A percentile compares a stretch with the other conserved stretches of the same genome.
phyloP scores from a whole-genome alignment of 2,113 vertebrate species.

The Rafetus swinhoei region DNA sequence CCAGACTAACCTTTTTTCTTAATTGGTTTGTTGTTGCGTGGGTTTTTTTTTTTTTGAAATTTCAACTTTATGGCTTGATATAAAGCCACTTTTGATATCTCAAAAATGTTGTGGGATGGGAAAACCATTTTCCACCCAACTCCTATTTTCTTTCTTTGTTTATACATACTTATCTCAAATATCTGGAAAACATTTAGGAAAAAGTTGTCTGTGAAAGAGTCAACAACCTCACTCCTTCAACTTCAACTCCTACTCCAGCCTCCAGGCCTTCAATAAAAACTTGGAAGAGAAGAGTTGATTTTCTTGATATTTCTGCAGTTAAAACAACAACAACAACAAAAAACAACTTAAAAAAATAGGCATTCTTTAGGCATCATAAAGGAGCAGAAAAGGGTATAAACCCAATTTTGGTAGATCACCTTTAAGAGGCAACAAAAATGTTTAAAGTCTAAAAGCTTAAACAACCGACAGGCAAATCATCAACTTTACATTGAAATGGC shows the following conservation, averaged over 20 bases:
- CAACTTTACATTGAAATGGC: neutral
- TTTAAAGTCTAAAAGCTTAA: slow-evolving; percentile 15
- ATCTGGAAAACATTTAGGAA: neutral
- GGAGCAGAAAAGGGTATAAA: neutral
- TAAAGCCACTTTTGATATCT: neutral
- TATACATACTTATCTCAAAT: neutral
- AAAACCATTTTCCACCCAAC: neutral
- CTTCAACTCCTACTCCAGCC: neutral
- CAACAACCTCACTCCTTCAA: neutral
- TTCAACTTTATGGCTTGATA: neutral
- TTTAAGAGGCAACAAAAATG: neutral
- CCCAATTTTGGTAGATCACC: neutral
- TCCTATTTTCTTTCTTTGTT: slow-evolving; percentile 2
- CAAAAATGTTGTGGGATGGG: neutral
- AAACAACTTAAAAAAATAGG: fast-evolving
- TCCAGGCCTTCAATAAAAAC: neutral
- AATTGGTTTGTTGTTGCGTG: no score
- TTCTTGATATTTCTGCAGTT: neutral
- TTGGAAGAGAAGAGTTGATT: neutral
- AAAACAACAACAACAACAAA: neutral
- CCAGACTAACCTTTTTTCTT: neutral
- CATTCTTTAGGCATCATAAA: neutral
- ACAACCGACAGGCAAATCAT: neutral
- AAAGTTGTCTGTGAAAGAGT: neutral
- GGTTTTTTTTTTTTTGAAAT: neutral